Base-by-base conservation (phyloP, 2,888 invertebrate species). In the Leucozona laternaria region DNA sequence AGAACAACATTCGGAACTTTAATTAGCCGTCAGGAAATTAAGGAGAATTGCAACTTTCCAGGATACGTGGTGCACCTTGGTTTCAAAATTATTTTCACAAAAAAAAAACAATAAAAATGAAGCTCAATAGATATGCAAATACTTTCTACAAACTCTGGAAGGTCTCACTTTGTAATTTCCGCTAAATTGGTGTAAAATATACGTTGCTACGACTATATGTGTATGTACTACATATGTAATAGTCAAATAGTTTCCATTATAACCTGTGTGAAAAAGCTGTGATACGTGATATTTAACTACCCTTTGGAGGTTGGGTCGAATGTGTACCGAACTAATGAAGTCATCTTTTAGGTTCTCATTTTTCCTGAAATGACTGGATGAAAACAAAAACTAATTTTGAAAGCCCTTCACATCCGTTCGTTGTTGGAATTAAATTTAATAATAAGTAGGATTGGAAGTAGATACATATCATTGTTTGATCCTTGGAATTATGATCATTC, bases 321-420 rank as follows among this genome's bases (percentile, higher is more conserved):
- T 66, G 20, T 53, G 60, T 72, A 43, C 58, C 53, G n/a, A 60
- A 17, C 57, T 45, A 40, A 83, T 83, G 83, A 83, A 83, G 83
- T 79, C 79, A 79, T 83, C 40, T 78, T 17, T 17, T 28, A 31
- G 50, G 58, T 58, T 64, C n/a, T 17, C 43, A 25, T 31, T 31
- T 48, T 48, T 15, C 13, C 66, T 48, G 28, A n/a, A 64, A 45
- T n/a, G 0, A 17, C 13, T 45, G 6, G 13, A 64, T 28, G n/a
- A 28, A 28, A 64, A 31, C 28, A 48, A 20, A 48, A 66, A 48
- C 31, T 66, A 31, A 48, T 45, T 64, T 45, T 17, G 17, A 48
- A 8, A 40, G 6, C n/a, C n/a, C 7, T 62, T 10, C 43, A 48
- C 45, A 64, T 48, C 28, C 45, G 22, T 53, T 53, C 15, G 48